Evolutionary conservation across 2,797 vertebrate genomes (phyloP), one percentile per base, ranked within the genome.

Genomic region (Lepus townsendii): DNA sequence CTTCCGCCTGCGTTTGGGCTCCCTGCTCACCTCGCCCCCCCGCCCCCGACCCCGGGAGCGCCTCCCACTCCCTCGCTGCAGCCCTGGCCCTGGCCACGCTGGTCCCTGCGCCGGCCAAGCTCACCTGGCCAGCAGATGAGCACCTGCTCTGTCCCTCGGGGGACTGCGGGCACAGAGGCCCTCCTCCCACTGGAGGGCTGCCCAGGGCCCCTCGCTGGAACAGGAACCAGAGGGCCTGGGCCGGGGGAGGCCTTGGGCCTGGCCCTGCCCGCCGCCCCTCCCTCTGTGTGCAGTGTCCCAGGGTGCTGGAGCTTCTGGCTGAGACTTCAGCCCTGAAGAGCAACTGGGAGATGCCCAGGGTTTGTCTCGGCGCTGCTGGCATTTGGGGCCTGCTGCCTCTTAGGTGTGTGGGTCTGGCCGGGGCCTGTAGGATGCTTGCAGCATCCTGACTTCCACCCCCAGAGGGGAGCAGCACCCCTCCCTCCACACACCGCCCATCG

Each of bases 11-110:
- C 71, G n/a, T 65, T 9, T 54, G 54, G 65, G 60, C 30, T 50
- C 84, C 78, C 90, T 42, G 20, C 20, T 82, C 92, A 62, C 88
- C 95, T 85, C 63, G 50, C 11, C 71, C 35, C 54, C 17, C 62
- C 32, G 60, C 32, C 54, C 19, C 68, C 38, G 35, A 35, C 35
- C 35, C 35, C 14, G 54, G 3, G n/a, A 83, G 50, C 2, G 0
- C 42, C 79, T 63, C 75, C 42, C 26, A 54, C 10, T 26, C 63
- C 79, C 24, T 78, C 47, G 63, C 90, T 62, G 27, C 26, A 24
- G 4, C 57, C 78, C 86, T 20, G 50, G n/a, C 17, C 78, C 65
- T 4, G 0, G 4, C 65, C 50, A 24, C 66, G 69, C 22, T 22
- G 38, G 30, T 52, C 38, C 26, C 89, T 76, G 27, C 62, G 1